Evolutionary conservation across 2,888 invertebrate genomes (phyloP).

Genomic region (Callinectes sapidus): DNA sequence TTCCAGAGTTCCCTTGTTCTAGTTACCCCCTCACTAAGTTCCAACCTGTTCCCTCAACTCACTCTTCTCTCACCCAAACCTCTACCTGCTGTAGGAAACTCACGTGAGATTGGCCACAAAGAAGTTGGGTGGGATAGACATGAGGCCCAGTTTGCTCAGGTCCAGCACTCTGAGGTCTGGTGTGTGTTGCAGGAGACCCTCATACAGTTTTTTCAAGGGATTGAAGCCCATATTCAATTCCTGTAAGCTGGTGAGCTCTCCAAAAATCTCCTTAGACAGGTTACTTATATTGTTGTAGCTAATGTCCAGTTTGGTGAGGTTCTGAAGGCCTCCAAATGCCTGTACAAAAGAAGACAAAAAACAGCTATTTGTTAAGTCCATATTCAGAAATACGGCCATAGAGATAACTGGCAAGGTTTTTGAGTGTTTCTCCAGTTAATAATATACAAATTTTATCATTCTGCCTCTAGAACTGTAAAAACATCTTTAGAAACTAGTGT

Average conservation of each 20-base stretch:
- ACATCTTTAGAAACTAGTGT: no score
- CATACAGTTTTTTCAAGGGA: not conserved
- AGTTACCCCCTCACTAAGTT: no score
- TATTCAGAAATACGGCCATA: no score
- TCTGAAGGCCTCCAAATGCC: constrained; percentile 29
- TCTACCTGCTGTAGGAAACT: not conserved
- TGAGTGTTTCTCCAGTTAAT: no score
- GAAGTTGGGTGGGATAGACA: not conserved
- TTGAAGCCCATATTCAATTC: constrained; percentile 50
- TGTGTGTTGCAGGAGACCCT: not conserved
- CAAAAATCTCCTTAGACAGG: not conserved
- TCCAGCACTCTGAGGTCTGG: constrained; percentile 37
- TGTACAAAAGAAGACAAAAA: no score
- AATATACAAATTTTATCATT: no score
- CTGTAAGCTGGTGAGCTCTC: not conserved
- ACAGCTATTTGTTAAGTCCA: no score
- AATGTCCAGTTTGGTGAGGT: constrained; percentile 35
- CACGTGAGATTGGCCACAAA: constrained; percentile 43
- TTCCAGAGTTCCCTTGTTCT: no score
- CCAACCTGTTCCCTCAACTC: no score
- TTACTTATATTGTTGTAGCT: constrained; percentile 26
- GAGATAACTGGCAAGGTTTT: no score
- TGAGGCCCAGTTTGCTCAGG: constrained; percentile 25
- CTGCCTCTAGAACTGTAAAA: no score
- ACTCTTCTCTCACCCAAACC: not conserved